Percentiles rank a stretch among this genome's conserved stretches.
These are phyloP conservation scores for honey bee (Apis mellifera) DNA, from an alignment of 1,140 invertebrate species.

Conservation along the genomic window Amel_HAv3.1 CM009944.2:6744001-6744500, in stretches of 20 bases:
- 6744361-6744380: too few relatives aligned
- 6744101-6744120: conserved; percentile 74
- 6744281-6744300: neutral
- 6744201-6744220: conserved; percentile 60
- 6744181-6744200: conserved; percentile 71
- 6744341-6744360: too few relatives aligned
- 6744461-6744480: too few relatives aligned
- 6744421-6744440: too few relatives aligned
- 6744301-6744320: too few relatives aligned
- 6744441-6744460: too few relatives aligned
- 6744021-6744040: neutral
- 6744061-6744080: conserved; percentile 55
- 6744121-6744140: conserved; percentile 76
- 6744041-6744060: conserved; percentile 30
- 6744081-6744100: conserved; percentile 64
- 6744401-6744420: too few relatives aligned
- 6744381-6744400: too few relatives aligned
- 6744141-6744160: conserved; percentile 61
- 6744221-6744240: neutral
- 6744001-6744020: conserved; percentile 56
- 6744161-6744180: conserved; percentile 67
- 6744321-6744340: too few relatives aligned
- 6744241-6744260: neutral
- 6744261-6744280: neutral
- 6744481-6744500: too few relatives aligned